Evolutionary conservation across 2,888 invertebrate genomes (phyloP).

Genomic region (Melinaea menophilus): DNA sequence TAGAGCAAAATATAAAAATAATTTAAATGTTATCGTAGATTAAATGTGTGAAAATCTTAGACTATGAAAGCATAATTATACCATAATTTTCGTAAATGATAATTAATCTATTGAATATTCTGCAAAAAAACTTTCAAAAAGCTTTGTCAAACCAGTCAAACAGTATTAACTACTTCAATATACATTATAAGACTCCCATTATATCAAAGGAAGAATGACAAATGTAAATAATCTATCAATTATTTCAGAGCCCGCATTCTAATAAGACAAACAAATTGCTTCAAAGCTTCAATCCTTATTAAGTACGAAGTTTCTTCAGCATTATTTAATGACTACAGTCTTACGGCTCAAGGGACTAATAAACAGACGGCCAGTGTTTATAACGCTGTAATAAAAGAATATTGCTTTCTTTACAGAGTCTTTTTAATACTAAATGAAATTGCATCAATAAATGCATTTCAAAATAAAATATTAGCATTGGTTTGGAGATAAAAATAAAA

Average conservation of each 20-base stretch:
- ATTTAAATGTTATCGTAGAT: too few relatives aligned
- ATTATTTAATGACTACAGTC: constrained; percentile 19
- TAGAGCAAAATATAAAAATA: too few relatives aligned
- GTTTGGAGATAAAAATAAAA: too few relatives aligned
- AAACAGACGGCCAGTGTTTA: constrained; percentile 11
- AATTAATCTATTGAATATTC: too few relatives aligned
- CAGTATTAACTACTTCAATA: too few relatives aligned
- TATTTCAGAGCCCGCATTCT: constrained; percentile 8
- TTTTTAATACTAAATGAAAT: background rate
- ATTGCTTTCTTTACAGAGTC: background rate
- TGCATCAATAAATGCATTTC: constrained; percentile 1
- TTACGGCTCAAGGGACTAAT: constrained; percentile 16
- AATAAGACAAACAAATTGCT: constrained; percentile 24
- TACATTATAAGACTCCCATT: background rate
- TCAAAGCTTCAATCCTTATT: constrained; percentile 14
- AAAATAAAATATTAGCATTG: too few relatives aligned
- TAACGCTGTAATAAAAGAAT: constrained; percentile 1
- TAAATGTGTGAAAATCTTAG: too few relatives aligned
- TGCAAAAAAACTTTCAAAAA: too few relatives aligned
- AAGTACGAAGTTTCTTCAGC: constrained; percentile 13
- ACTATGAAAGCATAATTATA: too few relatives aligned
- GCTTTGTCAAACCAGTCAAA: too few relatives aligned
- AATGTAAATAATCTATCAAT: background rate
- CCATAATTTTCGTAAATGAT: too few relatives aligned
- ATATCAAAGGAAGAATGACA: background rate